These are phyloP conservation scores for Drosophila kuntzei DNA, from an alignment of 2,888 invertebrate species.

Conservation along the genomic window DNA sequence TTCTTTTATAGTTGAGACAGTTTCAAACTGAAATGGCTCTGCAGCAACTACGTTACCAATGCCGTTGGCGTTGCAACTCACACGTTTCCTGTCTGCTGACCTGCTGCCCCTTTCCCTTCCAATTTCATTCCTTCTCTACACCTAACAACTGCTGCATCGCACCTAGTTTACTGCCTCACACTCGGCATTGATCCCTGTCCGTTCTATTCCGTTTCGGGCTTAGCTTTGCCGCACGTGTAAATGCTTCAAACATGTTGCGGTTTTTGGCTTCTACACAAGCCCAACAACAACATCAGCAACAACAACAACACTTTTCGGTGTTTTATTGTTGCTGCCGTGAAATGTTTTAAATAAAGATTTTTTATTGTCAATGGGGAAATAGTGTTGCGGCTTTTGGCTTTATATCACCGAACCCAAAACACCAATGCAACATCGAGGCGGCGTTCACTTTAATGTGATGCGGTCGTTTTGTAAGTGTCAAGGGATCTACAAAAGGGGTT, in stretches of 20 bases:
- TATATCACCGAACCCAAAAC: conserved; percentile 54
- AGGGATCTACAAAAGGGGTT: conserved; percentile 33
- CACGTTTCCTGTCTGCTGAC: conserved; percentile 64
- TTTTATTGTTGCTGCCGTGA: conserved; percentile 77
- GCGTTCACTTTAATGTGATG: conserved; percentile 70
- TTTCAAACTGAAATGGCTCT: conserved; percentile 73
- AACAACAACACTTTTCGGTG: conserved; percentile 49
- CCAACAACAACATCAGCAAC: conserved; percentile 34
- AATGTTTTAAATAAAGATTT: conserved; percentile 81
- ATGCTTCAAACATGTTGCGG: conserved; percentile 80
- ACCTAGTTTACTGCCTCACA: conserved; percentile 11
- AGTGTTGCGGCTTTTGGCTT: conserved; percentile 78
- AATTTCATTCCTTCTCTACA: conserved; percentile 9
- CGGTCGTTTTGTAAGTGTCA: conserved; percentile 59
- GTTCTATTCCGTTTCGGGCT: conserved; percentile 49
- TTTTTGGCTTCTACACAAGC: conserved; percentile 63
- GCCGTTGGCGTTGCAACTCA: conserved; percentile 54
- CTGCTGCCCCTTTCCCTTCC: conserved; percentile 29
- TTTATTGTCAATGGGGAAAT: conserved; percentile 80
- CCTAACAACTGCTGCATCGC: neutral
- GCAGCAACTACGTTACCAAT: conserved; percentile 51
- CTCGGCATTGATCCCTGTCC: conserved; percentile 43
- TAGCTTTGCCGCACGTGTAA: conserved; percentile 76
- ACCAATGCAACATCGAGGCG: conserved; percentile 36
- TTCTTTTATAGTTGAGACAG: conserved; percentile 80